Base-by-base conservation (phyloP, 2,888 invertebrate genomes). In the Noctua janthina region DNA sequence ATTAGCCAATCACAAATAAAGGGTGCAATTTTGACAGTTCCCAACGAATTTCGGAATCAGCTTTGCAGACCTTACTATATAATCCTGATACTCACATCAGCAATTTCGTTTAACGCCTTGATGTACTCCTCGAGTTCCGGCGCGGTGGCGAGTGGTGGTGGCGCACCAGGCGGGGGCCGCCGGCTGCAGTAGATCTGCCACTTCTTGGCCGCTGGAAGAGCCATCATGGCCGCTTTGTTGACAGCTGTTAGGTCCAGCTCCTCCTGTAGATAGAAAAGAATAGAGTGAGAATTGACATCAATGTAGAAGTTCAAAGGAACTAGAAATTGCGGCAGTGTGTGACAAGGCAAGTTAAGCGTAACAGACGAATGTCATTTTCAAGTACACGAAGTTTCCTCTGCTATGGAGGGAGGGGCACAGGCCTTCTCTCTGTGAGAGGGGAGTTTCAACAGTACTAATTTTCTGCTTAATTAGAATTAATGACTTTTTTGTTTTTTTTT, bases 121-220 rank as follows among this genome's bases (percentile, higher is more conserved):
- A 99, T 98, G 95, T 99, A 99, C 92, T 99, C 98, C 94, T 99
- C 99, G 8, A 99, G 99, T 87, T 98, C 98, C 29, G 98, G 98
- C 11, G 98, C 98, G 1, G 98, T 98, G 81, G 98, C 97, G 2
- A 96, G 91, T 0, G 95, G 95, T 70, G 93, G 93, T 23, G 94
- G 92, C 82, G 95, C 95, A 0, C 97, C 97, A 3, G 96, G 96
- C 35, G 97, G 97, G 20, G 98, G 98, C 79, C 98, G 98, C 87
- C 99, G 97, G 91, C 99, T 99, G 97, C 99, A 99, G 96, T 99
- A 99, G 90, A 99, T 99, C 97, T 99, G 99, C 99, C 99, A 99
- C 96, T 99, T 99, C 96, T 99, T 99, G 92, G 99, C 99, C 0
- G 99, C 98, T 2, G 99, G 99, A 82, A 99, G 97, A 92, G 98